Evolutionary conservation across 1,140 invertebrate species (phyloP).

Genomic region (Limonius californicus): DNA sequence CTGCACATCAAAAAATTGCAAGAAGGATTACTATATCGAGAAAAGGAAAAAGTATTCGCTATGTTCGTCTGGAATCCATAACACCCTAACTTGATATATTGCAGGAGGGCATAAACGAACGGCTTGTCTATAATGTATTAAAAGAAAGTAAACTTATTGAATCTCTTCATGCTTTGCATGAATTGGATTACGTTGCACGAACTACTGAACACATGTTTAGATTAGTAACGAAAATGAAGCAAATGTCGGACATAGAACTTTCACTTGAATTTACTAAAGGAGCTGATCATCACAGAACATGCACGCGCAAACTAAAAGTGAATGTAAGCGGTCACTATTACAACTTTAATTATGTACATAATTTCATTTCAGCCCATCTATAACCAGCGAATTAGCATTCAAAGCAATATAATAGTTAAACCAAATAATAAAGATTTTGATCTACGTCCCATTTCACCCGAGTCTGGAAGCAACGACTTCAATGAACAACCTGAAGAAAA

Average conservation of each 20-base stretch:
- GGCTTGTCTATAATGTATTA: neutral
- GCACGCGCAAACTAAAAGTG: neutral
- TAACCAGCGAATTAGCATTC: neutral
- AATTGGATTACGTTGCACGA: constrained; percentile 15
- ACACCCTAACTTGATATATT: too few species aligned
- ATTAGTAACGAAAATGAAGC: constrained; percentile 10
- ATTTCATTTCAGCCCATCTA: neutral
- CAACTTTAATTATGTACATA: neutral
- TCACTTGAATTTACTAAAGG: neutral
- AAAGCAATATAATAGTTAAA: too few species aligned
- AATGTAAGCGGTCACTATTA: neutral
- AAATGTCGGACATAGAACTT: neutral
- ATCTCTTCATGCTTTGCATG: constrained; percentile 11
- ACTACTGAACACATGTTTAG: constrained; percentile 15
- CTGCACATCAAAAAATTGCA: constrained; percentile 27
- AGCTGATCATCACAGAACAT: neutral
- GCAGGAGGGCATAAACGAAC: neutral
- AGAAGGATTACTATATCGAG: constrained; percentile 22
- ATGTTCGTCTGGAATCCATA: neutral
- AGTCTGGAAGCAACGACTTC: too few species aligned
- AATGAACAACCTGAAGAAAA: too few species aligned
- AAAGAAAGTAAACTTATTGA: constrained; percentile 4
- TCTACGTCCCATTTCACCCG: too few species aligned
- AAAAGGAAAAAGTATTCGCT: too few species aligned
- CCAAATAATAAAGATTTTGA: too few species aligned